Percentiles rank a stretch among this genome's conserved stretches.
Evolutionary conservation across 2,113 vertebrate genomes (phyloP).

Genomic region (Trochalopteron elliotii): DNA sequence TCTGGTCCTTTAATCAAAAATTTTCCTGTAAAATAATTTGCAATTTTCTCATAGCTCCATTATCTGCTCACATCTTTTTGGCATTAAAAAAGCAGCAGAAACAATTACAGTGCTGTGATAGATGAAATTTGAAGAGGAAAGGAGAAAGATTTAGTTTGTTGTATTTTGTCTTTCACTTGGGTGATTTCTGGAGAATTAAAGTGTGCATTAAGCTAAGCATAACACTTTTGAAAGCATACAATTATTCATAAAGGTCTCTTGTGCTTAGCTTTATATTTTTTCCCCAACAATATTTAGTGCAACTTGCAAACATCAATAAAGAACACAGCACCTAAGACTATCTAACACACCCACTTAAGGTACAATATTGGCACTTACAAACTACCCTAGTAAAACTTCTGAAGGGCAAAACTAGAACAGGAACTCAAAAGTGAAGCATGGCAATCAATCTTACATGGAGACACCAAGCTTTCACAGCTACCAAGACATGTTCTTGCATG

Average conservation of each 20-base stretch:
- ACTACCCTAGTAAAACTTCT: not conserved
- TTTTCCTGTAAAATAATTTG: not conserved
- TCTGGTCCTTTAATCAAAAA: not conserved
- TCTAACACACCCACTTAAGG: not conserved
- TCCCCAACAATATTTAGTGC: not conserved
- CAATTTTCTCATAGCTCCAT: not conserved
- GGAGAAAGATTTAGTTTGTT: not conserved
- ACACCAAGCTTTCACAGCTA: not conserved
- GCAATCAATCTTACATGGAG: not conserved
- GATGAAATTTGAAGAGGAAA: not conserved
- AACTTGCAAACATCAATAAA: not conserved
- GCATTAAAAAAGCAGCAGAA: not conserved
- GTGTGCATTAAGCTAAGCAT: not conserved
- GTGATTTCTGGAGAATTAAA: not conserved
- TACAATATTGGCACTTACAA: not conserved
- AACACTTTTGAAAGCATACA: not conserved
- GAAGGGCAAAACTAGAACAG: constrained; percentile 21
- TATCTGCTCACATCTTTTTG: not conserved
- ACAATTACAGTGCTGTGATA: not conserved
- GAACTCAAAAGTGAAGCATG: not conserved
- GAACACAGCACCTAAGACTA: not conserved
- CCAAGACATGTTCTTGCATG: not conserved
- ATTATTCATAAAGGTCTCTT: not conserved
- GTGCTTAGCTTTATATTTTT: not conserved
- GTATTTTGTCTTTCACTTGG: not conserved